Evolutionary conservation across 1,140 invertebrate genomes (phyloP).

Genomic region (Apis laboriosa): DNA sequence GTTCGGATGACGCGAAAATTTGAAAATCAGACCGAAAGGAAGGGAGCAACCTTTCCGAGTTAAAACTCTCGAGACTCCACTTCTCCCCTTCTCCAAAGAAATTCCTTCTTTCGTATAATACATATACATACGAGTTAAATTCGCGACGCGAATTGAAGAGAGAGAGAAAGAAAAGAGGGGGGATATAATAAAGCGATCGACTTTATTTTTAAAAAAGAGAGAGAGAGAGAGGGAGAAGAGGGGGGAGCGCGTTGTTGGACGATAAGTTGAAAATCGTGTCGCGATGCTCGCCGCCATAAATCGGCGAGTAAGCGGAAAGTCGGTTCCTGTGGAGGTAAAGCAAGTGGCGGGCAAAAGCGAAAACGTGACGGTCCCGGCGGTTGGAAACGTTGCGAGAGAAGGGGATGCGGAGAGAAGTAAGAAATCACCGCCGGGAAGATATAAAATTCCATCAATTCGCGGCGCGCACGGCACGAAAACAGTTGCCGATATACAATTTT

Average conservation of each 20-base stretch:
- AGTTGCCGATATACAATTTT: constrained; percentile 72
- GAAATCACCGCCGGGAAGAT: constrained; percentile 76
- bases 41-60: too few species aligned
- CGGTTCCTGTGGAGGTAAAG: constrained; percentile 20
- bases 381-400: constrained; percentile 31
- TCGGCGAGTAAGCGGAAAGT: constrained; percentile 39
- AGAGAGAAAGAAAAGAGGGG: not conserved
- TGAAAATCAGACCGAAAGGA: constrained; percentile 36
- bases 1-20: constrained; percentile 68
- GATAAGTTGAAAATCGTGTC: constrained; percentile 63
- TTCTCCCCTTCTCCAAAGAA: too few species aligned
- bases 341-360: constrained; percentile 30
- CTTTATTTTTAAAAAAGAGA: not conserved
- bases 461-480: constrained; percentile 56
- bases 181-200: constrained; percentile 6
- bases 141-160: too few species aligned
- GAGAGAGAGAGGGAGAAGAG: not conserved
- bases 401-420: constrained; percentile 43
- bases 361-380: constrained; percentile 63
- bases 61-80: too few species aligned
- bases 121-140: too few species aligned
- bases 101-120: too few species aligned
- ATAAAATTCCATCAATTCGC: constrained; percentile 81
- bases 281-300: constrained; percentile 59
- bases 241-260: constrained; percentile 22